Percentiles rank a stretch among this genome's conserved stretches.
Conservation (phyloP, 2,888 invertebrate species). For the Phyto melanocephala region DNA sequence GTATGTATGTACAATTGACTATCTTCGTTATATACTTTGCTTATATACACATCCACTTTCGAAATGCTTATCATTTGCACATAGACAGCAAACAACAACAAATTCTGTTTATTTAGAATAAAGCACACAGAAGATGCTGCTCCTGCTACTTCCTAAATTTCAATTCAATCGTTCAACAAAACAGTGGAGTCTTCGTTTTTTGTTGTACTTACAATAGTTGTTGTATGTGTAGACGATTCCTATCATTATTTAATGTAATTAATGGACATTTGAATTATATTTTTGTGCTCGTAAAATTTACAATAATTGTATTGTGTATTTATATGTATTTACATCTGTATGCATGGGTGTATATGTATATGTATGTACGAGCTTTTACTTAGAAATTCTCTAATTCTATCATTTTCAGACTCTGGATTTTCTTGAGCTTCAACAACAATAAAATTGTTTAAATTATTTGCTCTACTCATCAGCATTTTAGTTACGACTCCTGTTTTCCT, state of each 20-base stretch:
- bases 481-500: conserved; percentile 13
- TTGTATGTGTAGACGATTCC: not conserved
- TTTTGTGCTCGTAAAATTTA: conserved; percentile 76
- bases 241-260: conserved; percentile 71
- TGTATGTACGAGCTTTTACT: not conserved
- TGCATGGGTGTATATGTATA: conserved; percentile 8
- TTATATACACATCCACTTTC: conserved; percentile 11
- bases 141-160: conserved; percentile 1
- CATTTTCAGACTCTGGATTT: conserved; percentile 8
- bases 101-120: conserved; percentile 11
- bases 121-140: conserved; percentile 23
- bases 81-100: not conserved
- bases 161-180: conserved; percentile 29
- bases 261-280: conserved; percentile 77
- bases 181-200: conserved; percentile 2
- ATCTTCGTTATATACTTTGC: conserved; percentile 36
- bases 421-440: conserved; percentile 19
- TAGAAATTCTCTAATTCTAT: conserved; percentile 38
- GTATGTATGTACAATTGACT: not conserved
- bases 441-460: conserved; percentile 43
- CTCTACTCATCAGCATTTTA: conserved; percentile 8
- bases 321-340: not conserved
- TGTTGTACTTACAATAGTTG: not conserved
- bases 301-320: conserved; percentile 70
- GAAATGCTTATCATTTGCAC: not conserved